Evolutionary conservation across 2,888 invertebrate species (phyloP), one percentile per base, ranked within the genome.

Genomic region (Cenopis cana): DNA sequence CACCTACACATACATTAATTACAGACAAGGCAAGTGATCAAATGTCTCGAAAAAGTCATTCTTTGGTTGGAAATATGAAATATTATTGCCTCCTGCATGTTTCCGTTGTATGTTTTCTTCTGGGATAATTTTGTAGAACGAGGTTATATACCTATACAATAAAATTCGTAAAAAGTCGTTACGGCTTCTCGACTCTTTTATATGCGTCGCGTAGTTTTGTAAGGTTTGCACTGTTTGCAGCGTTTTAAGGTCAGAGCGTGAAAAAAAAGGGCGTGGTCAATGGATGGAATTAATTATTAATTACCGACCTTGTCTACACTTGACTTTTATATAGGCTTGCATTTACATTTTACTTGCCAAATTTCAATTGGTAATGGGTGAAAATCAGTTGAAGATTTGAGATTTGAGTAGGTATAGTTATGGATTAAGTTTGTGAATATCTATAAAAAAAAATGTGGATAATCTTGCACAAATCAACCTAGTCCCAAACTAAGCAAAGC

Each of bases 131-230:
- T 70, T n/a, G 59, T 71, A 55, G 70, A 54, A n/a, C 70, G 60
- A 66, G 70, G 70, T 66, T 66, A 41, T 20, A n/a, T 33, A n/a
- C n/a, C n/a, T n/a, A 33, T 57, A 66, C 59, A 65, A 70, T 57
- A 49, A 52, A 71, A 49, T 60, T 60, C 10, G 70, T 60, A 66
- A 69, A 66, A 66, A 66, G 70, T 59, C 55, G 69, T 71, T 60
- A 60, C 59, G 70, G 55, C 38, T 55, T 59, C 66, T 2, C 55
- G 66, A 20, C 55, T 61, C 66, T 12, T 71, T 71, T 71, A 66
- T 71, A 71, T 60, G 59, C 59, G 65, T 55, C 49, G 49, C 60
- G 60, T 55, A 36, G 55, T 61, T 70, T 70, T 70, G 60, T 60
- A 41, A 59, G 52, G 50, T 55, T 38, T 55, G 17, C 54, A 29